Base-by-base conservation (phyloP, 2,797 vertebrate species). In the Oreochromis mossambicus region DNA sequence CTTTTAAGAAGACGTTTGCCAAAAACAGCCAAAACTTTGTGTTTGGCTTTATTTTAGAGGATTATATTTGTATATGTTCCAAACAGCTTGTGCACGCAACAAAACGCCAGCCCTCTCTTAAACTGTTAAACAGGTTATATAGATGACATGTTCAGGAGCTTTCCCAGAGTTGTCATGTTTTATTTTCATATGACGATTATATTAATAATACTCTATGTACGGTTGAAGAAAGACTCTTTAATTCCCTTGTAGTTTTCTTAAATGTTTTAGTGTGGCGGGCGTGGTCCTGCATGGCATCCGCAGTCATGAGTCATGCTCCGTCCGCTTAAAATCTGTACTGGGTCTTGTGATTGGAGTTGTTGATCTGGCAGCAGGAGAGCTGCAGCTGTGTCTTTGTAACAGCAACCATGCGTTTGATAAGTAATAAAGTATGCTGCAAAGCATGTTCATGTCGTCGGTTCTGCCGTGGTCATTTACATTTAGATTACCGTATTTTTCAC, bases 161-260 rank as follows among this genome's bases (percentile, higher is more conserved):
- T 73, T 78, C 87, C 66, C 46, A 92, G 88, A 91, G 83, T 63
- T 70, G 76, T 86, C 82, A 79, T 85, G 73, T 91, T 92, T 93
- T 95, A 94, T 94, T 94, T 94, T 93, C 91, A 88, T 94, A 93
- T 63, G 68, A 79, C 19, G 10, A 63, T 84, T 34, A 86, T 92
- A 78, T 78, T 80, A 55, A 83, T 82, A 51, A 83, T 81, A 51
- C 9, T 80, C 55, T 81, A 70, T 87, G 79, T 84, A 82, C 15
- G 24, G 88, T 82, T 86, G 51, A 88, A 86, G 58, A 85, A 78
- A 4, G 12, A 61, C 56, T 81, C 87, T 26, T 83, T 56, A 51
- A 85, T 79, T 78, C 77, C 34, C 38, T 24, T 24, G 26, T 91
- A 79, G 81, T 90, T 89, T 92, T 88, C 79, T 86, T 75, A 43